These are phyloP conservation scores for Zosterops japonicus DNA, from an alignment of 2,113 vertebrate species.

Conservation along the genomic window DNA sequence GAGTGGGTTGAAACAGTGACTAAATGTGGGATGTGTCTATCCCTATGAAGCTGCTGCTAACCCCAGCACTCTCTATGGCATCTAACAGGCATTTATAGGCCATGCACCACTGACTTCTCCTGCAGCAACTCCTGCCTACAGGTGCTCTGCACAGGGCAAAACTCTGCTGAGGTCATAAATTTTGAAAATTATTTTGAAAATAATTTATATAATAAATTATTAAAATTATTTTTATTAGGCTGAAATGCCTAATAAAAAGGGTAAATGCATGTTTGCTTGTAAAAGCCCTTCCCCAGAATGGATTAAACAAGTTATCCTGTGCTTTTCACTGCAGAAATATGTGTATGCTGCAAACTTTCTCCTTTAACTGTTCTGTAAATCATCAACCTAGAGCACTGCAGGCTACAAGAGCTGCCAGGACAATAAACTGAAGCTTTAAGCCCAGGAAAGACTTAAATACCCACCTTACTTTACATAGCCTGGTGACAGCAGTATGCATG, in stretches of 20 bases:
- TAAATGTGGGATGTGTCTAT: not conserved
- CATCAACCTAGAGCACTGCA: not conserved
- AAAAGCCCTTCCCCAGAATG: not conserved
- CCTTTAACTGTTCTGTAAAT: slow-evolving; percentile 19
- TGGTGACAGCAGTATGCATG: not conserved
- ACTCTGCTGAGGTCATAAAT: not conserved
- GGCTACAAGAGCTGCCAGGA: not conserved
- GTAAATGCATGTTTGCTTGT: not conserved
- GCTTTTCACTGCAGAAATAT: not conserved
- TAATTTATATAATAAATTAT: too few relatives aligned
- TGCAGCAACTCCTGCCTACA: not conserved
- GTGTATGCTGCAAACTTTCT: not conserved
- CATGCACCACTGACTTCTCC: not conserved
- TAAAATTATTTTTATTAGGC: too few relatives aligned
- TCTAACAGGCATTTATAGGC: not conserved
- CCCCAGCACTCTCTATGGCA: not conserved
- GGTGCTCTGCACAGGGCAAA: not conserved
- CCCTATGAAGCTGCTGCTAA: not conserved
- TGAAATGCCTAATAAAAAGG: not conserved
- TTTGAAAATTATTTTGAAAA: too few relatives aligned
- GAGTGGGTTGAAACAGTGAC: not conserved
- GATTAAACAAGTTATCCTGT: not conserved
- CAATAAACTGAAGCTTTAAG: not conserved
- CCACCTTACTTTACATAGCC: not conserved
- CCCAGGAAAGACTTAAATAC: not conserved